These are phyloP conservation scores for Caenorhabditis sp. DNA, from an alignment of 2,888 invertebrate species.

Conservation along the genomic window DNA sequence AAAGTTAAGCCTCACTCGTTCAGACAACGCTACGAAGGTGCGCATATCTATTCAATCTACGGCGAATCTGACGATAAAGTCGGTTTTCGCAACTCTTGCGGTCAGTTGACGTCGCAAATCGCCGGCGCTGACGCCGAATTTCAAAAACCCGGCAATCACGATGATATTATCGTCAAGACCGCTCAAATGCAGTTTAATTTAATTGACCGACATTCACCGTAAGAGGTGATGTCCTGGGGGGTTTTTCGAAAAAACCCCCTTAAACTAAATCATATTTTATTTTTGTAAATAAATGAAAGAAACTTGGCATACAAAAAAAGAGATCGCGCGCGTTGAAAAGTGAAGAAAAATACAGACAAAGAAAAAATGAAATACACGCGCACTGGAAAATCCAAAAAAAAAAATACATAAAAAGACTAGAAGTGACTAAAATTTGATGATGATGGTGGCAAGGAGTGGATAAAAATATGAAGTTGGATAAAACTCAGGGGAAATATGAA, in stretches of 20 bases:
- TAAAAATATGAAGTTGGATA: background rate
- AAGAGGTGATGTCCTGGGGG: too few relatives aligned
- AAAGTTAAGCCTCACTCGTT: too few relatives aligned
- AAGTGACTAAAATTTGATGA: background rate
- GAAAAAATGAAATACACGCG: too few relatives aligned
- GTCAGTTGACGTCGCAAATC: constrained; percentile 57
- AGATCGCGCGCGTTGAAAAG: background rate
- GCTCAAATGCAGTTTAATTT: constrained; percentile 58
- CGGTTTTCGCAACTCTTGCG: constrained; percentile 60
- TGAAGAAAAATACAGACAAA: too few relatives aligned
- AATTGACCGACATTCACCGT: constrained; percentile 43
- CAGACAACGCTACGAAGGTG: constrained; percentile 60
- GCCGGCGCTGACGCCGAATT: constrained; percentile 54
- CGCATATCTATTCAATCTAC: constrained; percentile 61
- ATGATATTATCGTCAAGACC: constrained; percentile 60
- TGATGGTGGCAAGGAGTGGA: background rate
- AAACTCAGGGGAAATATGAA: too few relatives aligned
- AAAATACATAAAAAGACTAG: background rate
- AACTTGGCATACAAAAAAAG: background rate
- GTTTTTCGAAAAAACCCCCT: too few relatives aligned
- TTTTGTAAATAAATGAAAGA: background rate
- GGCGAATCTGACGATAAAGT: constrained; percentile 64
- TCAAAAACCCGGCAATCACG: constrained; percentile 64
- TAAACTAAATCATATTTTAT: background rate
- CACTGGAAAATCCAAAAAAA: background rate